A percentile compares a stretch with the other conserved stretches of the same genome.
Evolutionary conservation across 2,113 vertebrate genomes (phyloP).

Genomic region (Canis aureus): DNA sequence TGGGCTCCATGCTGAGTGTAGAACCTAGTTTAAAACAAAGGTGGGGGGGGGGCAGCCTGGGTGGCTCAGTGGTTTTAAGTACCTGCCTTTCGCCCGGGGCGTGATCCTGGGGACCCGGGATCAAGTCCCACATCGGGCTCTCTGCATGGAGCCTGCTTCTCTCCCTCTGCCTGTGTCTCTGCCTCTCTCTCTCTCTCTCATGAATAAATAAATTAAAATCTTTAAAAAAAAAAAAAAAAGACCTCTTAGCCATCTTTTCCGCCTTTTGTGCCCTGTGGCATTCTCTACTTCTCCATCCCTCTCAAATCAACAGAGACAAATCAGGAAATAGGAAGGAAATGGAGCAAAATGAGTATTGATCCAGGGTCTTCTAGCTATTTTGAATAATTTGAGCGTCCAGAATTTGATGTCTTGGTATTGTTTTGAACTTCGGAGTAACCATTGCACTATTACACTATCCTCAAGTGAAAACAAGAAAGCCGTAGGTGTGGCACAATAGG

Average conservation of each 20-base stretch:
- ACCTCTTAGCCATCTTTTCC: not conserved
- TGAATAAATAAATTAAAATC: no score
- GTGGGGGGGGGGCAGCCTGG: no score
- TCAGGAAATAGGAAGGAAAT: not conserved
- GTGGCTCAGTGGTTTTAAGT: no score
- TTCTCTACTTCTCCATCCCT: not conserved
- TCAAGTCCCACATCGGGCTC: no score
- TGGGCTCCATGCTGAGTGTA: not conserved
- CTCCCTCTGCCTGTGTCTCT: no score
- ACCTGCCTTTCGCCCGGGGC: no score
- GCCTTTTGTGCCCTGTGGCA: not conserved
- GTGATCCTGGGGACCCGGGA: no score
- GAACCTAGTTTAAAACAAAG: not conserved
- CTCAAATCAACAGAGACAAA: conserved; percentile 16
- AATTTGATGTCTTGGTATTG: not conserved
- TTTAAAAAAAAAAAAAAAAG: not conserved
- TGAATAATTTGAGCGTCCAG: not conserved
- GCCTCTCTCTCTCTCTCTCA: no score
- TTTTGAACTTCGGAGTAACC: not conserved
- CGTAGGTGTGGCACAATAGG: not conserved
- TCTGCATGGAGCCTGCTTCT: no score
- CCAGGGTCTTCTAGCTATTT: not conserved
- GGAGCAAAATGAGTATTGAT: not conserved
- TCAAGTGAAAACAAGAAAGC: conserved; percentile 45
- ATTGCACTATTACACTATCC: not conserved